Percentiles rank a stretch among this genome's conserved stretches.
Conservation (phyloP, 2,888 invertebrate genomes). For the Ophion slaviceki region DNA sequence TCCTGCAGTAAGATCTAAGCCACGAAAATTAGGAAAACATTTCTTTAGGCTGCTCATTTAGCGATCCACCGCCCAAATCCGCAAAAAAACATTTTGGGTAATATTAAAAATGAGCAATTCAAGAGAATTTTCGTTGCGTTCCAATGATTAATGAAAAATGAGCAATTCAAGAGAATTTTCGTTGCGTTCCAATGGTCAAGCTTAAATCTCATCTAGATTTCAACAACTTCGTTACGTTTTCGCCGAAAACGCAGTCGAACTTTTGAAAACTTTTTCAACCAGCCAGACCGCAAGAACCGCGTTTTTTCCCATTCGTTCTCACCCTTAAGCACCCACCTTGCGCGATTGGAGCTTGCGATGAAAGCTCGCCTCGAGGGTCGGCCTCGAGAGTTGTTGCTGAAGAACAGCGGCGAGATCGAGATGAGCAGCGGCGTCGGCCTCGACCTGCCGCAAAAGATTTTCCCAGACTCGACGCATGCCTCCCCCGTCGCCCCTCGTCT, state of each 20-base stretch:
- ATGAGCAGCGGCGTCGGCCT: slow-evolving; percentile 94
- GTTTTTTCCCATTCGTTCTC: neutral
- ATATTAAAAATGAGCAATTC: too few species aligned
- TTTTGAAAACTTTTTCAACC: neutral
- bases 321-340: slow-evolving; percentile 84
- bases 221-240: neutral
- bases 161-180: too few species aligned
- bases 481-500: slow-evolving; percentile 93
- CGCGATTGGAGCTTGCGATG: slow-evolving; percentile 95
- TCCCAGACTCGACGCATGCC: slow-evolving; percentile 96
- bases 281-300: neutral
- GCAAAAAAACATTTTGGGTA: too few species aligned
- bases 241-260: neutral
- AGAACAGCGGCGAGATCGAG: slow-evolving; percentile 93
- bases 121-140: too few species aligned
- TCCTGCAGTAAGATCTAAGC: too few species aligned
- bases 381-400: slow-evolving; percentile 88
- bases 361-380: slow-evolving; percentile 94
- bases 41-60: too few species aligned
- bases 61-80: too few species aligned
- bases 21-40: too few species aligned
- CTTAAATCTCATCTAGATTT: neutral
- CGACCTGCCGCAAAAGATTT: slow-evolving; percentile 94
- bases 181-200: too few species aligned
- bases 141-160: too few species aligned